Evolutionary conservation across 2,888 invertebrate species (phyloP).

Genomic region (Phyto melanocephala): DNA sequence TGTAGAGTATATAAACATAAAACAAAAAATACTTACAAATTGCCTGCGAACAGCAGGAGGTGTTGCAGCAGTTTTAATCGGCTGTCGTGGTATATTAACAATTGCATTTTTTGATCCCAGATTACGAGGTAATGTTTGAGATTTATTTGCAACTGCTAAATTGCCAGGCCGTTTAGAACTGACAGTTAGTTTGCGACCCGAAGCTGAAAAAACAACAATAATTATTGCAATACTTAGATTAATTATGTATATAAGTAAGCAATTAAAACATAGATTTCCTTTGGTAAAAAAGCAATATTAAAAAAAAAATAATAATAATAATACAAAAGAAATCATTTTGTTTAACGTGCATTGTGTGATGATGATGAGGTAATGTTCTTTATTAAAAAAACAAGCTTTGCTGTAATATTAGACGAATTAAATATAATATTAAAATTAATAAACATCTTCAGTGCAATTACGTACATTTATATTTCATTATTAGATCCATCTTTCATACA

Average conservation of each 20-base stretch:
- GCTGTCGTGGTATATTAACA: slow-evolving; percentile 79
- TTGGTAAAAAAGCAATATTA: slow-evolving; percentile 44
- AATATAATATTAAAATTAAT: slow-evolving; percentile 5
- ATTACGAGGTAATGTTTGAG: slow-evolving; percentile 91
- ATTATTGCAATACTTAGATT: background rate
- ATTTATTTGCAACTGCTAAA: slow-evolving; percentile 86
- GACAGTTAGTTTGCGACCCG: slow-evolving; percentile 88
- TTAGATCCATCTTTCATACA: background rate
- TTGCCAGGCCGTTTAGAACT: slow-evolving; percentile 85
- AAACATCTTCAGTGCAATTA: slow-evolving; percentile 35
- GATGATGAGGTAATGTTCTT: slow-evolving; percentile 26
- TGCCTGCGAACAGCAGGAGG: slow-evolving; percentile 93
- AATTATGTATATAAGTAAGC: background rate
- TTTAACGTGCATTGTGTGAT: slow-evolving; percentile 49
- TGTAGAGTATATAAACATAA: no score
- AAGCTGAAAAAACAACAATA: slow-evolving; percentile 81
- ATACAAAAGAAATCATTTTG: slow-evolving; percentile 45
- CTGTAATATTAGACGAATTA: slow-evolving; percentile 39
- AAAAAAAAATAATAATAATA: background rate
- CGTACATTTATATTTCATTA: background rate
- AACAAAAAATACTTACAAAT: slow-evolving; percentile 79
- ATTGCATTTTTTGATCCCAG: slow-evolving; percentile 83
- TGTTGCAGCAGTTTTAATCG: slow-evolving; percentile 87
- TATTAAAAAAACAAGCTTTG: slow-evolving; percentile 36
- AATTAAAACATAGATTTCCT: background rate